These are phyloP conservation scores for Galbula dea DNA, from an alignment of 2,113 vertebrate species.

Conservation along the genomic window DNA sequence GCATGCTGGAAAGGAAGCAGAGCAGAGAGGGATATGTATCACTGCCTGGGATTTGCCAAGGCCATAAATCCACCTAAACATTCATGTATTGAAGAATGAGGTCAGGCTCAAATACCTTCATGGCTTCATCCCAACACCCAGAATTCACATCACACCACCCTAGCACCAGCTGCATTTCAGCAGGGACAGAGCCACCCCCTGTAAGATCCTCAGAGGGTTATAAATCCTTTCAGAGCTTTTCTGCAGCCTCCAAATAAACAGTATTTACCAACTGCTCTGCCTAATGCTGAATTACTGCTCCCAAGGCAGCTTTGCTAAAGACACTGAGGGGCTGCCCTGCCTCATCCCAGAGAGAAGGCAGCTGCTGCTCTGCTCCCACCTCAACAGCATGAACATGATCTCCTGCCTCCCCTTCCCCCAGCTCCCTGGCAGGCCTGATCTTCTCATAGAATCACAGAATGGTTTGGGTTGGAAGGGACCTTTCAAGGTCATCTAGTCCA, in stretches of 20 bases:
- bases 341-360: not conserved
- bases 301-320: not conserved
- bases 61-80: not conserved
- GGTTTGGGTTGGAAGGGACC: too few species aligned
- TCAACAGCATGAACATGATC: rapidly evolving
- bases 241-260: not conserved
- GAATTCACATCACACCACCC: not conserved
- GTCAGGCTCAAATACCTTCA: not conserved
- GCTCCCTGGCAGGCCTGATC: not conserved
- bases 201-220: not conserved
- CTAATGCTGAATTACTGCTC: not conserved
- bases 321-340: not conserved
- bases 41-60: not conserved
- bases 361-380: not conserved
- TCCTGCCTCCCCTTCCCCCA: not conserved
- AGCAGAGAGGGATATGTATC: not conserved
- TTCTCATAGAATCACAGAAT: too few species aligned
- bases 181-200: not conserved
- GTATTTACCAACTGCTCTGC: not conserved
- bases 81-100: not conserved
- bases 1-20: not conserved
- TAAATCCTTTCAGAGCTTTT: not conserved
- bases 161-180: not conserved
- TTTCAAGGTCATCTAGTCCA: too few species aligned
- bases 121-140: not conserved